Conservation (phyloP, 1,140 invertebrate genomes). For the Apis cerana region DNA sequence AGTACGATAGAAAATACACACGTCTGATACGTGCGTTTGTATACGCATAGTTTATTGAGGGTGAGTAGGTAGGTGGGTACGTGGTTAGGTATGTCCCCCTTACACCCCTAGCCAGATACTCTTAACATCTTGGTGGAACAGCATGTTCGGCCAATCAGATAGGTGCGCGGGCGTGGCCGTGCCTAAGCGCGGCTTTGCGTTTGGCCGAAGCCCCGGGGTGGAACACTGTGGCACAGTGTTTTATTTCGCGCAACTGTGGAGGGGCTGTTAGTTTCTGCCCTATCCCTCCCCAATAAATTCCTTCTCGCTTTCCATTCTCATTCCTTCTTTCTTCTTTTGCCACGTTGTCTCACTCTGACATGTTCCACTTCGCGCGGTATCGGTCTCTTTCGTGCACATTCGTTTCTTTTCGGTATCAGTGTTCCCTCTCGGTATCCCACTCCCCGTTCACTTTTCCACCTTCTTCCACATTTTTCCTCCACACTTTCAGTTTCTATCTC, state of each 20-base stretch:
- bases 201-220: conserved; percentile 73
- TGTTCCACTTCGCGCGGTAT: conserved; percentile 13
- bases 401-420: conserved; percentile 39
- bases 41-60: conserved; percentile 55
- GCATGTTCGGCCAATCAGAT: conserved; percentile 66
- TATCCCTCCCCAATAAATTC: conserved; percentile 61
- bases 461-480: conserved; percentile 37
- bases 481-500: conserved; percentile 16
- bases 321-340: conserved; percentile 31
- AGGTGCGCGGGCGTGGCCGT: conserved; percentile 61
- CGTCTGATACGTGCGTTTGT: conserved; percentile 33
- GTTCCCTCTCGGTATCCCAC: neutral
- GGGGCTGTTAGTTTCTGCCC: conserved; percentile 73
- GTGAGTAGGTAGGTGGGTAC: conserved; percentile 70
- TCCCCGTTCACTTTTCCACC: conserved; percentile 34
- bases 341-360: conserved; percentile 6
- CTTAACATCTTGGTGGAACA: conserved; percentile 74
- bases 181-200: conserved; percentile 48
- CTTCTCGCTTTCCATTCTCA: conserved; percentile 33
- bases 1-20: conserved; percentile 48
- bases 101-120: conserved; percentile 72
- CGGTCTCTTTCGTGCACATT: conserved; percentile 27
- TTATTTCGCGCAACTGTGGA: conserved; percentile 74
- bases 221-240: conserved; percentile 80
- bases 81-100: conserved; percentile 72